Base-by-base conservation (phyloP, 37 sponge, comb jelly and placozoan genomes). In the Geodia barretti region DNA sequence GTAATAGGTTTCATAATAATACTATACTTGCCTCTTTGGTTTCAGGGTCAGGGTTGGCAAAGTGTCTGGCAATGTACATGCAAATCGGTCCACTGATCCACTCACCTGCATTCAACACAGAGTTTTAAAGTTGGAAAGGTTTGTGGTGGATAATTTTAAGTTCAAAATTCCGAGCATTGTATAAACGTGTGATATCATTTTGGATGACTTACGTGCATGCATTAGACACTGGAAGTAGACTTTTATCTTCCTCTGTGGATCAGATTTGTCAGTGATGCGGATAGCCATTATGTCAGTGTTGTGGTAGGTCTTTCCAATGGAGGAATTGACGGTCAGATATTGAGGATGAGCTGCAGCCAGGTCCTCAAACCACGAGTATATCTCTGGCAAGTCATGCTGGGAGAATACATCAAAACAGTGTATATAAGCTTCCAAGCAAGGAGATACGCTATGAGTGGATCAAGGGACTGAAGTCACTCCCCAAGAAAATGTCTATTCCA, bases 161-260 rank as follows among this genome's bases (percentile, higher is more conserved):
- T 37, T 26, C n/a, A 36, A 37, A 39, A n/a, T n/a, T n/a, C n/a
- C n/a, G n/a, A n/a, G n/a, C 24, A 74, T 3, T 76, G 64, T 29
- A 63, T 29, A n/a, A n/a, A n/a, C n/a, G n/a, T n/a, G n/a, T n/a
- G n/a, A n/a, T n/a, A n/a, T n/a, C n/a, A n/a, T n/a, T n/a, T n/a
- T n/a, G n/a, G n/a, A n/a, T 4, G 33, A 86, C 91, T 72, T 63
- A 92, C 92, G 11, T 64, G 84, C 68, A 79, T 84, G 84, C 58
- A 87, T 41, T 42, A 92, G 65, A 54, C 93, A 92, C 37, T 92
- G 93, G 7, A 92, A 1, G 64, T 92, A 92, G 20, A 92, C 72
- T 31, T 76, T 88, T 3, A 82, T 85, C 40, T 64, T 88, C 8
- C 41, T 70, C 4, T 29, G 31, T 14, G 42, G 20, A 4, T 33